These are phyloP conservation scores for Phyto melanocephala DNA, from an alignment of 2,888 invertebrate genomes.

Conservation along the genomic window DNA sequence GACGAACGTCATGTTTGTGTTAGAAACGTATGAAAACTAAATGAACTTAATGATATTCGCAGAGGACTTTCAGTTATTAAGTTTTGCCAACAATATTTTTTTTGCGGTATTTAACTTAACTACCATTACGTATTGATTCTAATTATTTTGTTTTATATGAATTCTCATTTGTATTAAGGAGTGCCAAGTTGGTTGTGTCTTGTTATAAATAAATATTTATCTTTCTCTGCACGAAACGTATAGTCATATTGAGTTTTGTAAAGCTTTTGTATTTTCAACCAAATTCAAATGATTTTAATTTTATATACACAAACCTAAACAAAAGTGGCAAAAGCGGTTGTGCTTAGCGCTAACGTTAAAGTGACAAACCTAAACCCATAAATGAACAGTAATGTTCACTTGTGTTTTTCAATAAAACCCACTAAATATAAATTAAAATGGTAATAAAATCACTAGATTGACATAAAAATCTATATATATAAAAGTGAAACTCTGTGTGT, in stretches of 20 bases:
- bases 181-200: conserved; percentile 8
- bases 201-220: not conserved
- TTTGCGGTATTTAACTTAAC: conserved; percentile 22
- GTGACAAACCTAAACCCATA: no score
- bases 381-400: no score
- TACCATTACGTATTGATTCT: conserved; percentile 38
- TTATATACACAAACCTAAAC: no score
- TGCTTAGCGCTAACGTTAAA: no score
- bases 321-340: no score
- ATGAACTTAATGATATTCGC: not conserved
- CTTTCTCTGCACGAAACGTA: not conserved
- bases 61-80: not conserved
- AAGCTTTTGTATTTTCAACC: not conserved
- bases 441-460: no score
- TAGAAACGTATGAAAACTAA: conserved; percentile 18
- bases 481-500: no score
- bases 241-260: not conserved
- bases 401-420: no score
- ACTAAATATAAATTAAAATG: no score
- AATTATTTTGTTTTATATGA: conserved; percentile 20
- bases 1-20: not conserved
- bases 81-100: not conserved
- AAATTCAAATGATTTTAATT: no score
- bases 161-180: conserved; percentile 3
- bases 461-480: no score